Percentiles rank a stretch among this genome's conserved stretches.
phyloP scores from a whole-genome alignment of 2,113 vertebrate genomes.

The Phalacrocorax carbo region DNA sequence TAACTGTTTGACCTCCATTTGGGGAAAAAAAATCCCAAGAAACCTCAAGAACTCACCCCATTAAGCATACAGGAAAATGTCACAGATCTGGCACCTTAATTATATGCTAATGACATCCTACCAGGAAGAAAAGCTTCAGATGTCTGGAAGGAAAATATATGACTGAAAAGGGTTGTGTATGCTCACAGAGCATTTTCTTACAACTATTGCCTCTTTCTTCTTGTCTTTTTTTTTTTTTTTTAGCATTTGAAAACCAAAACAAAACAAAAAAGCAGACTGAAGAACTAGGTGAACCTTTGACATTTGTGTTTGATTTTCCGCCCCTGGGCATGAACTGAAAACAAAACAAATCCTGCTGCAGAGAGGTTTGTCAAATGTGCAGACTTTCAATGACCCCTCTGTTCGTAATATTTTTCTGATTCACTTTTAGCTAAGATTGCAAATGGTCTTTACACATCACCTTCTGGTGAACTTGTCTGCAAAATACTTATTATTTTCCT shows the following conservation, averaged over 20 bases:
- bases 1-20: constrained; percentile 23
- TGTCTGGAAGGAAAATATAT: background rate
- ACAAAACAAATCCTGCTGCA: constrained; percentile 37
- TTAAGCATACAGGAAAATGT: constrained; percentile 4
- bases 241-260: background rate
- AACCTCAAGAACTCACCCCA: constrained; percentile 27
- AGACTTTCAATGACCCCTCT: background rate
- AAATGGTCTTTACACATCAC: background rate
- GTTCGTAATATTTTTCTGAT: background rate
- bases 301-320: constrained; percentile 34
- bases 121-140: background rate
- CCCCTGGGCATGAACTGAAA: background rate
- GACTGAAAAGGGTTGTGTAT: background rate
- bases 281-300: constrained; percentile 10
- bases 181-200: background rate
- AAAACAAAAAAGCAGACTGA: background rate
- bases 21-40: background rate
- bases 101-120: constrained; percentile 42
- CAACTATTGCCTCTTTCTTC: background rate
- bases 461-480: background rate
- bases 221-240: background rate
- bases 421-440: background rate
- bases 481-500: background rate
- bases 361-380: background rate
- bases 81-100: constrained; percentile 25